phyloP scores from a whole-genome alignment of 2,797 vertebrate genomes.

The Hybognathus amarus region DNA sequence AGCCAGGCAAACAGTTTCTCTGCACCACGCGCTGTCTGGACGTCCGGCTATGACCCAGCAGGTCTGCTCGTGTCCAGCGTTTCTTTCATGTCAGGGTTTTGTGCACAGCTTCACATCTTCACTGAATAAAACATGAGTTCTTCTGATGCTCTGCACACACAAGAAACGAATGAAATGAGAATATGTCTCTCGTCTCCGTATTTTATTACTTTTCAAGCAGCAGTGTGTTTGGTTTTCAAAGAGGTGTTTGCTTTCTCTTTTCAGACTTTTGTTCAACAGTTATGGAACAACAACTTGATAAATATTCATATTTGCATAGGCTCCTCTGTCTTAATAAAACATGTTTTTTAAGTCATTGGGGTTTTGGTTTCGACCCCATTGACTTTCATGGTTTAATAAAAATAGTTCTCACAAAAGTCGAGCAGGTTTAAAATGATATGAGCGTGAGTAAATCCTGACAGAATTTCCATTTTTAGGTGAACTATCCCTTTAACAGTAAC shows the following conservation, averaged over 20 bases:
- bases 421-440: slow-evolving; percentile 1
- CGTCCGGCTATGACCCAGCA: slow-evolving; percentile 32
- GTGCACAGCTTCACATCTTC: slow-evolving; percentile 57
- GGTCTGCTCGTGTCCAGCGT: slow-evolving; percentile 22
- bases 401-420: not conserved
- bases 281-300: slow-evolving; percentile 58
- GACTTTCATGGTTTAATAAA: slow-evolving; percentile 53
- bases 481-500: not conserved
- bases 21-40: slow-evolving; percentile 35
- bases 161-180: slow-evolving; percentile 50
- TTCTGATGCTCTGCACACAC: slow-evolving; percentile 62
- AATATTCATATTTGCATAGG: slow-evolving; percentile 60
- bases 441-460: not conserved
- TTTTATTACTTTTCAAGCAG: slow-evolving; percentile 49
- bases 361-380: slow-evolving; percentile 48
- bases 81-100: slow-evolving; percentile 58
- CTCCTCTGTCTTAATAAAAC: not conserved
- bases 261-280: slow-evolving; percentile 54
- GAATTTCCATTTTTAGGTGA: too few relatives aligned
- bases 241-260: slow-evolving; percentile 43
- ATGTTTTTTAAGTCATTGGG: not conserved
- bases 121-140: slow-evolving; percentile 70
- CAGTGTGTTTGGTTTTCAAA: slow-evolving; percentile 52
- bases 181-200: slow-evolving; percentile 32
- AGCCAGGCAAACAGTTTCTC: slow-evolving; percentile 30